Evolutionary conservation across 2,113 vertebrate species (phyloP).

Genomic region (Trogon melanurus): DNA sequence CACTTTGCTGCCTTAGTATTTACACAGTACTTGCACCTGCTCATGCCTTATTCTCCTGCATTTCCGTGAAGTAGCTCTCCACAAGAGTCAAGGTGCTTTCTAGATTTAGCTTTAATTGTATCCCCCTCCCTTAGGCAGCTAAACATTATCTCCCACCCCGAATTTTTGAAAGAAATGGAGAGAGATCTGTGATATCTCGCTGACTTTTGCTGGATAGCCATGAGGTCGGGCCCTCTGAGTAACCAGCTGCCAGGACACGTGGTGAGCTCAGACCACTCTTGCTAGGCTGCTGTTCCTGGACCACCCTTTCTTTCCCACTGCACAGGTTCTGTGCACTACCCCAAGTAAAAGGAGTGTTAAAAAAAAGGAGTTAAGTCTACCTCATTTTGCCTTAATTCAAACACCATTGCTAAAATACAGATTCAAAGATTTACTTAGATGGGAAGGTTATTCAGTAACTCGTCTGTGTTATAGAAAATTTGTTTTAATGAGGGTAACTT

Average conservation of each 20-base stretch:
- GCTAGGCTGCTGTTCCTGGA: background rate
- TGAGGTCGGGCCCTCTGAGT: background rate
- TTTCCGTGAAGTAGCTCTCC: background rate
- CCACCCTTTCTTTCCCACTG: background rate
- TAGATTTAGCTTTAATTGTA: background rate
- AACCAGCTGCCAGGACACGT: background rate
- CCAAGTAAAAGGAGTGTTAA: too few relatives aligned
- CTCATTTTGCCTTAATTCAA: background rate
- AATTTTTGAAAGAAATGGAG: background rate
- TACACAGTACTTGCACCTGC: background rate
- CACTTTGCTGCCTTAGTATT: background rate
- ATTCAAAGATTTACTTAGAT: background rate
- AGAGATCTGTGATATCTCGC: background rate
- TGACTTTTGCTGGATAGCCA: background rate
- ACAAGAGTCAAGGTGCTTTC: background rate
- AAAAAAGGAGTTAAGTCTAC: background rate
- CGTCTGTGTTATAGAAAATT: background rate
- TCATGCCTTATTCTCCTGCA: accelerated
- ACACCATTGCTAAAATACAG: background rate
- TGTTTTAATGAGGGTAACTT: background rate
- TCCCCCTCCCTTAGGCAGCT: background rate
- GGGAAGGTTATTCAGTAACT: background rate
- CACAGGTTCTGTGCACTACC: background rate
- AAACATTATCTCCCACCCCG: background rate
- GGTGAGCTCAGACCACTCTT: background rate